A percentile compares a stretch with the other conserved stretches of the same genome.
These are phyloP conservation scores for Trichechus manatus DNA, from an alignment of 2,113 vertebrate genomes.

Conservation along the genomic window DNA sequence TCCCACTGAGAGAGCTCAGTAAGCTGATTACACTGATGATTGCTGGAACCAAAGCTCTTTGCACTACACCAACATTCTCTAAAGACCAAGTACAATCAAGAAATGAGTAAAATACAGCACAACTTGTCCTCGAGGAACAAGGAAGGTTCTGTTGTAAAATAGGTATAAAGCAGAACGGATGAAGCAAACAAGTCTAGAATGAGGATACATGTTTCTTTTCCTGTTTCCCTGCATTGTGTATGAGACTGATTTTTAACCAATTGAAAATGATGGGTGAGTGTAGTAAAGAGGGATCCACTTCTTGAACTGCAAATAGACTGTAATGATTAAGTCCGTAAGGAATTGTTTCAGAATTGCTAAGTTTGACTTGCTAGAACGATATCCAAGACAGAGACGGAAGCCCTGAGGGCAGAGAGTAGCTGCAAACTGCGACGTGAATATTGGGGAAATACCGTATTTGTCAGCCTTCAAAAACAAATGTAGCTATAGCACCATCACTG, in stretches of 20 bases:
- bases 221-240: not conserved
- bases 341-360: not conserved
- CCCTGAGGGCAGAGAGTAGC: not conserved
- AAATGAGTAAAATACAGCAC: not conserved
- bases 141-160: not conserved
- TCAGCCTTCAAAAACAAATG: not conserved
- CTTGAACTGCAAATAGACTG: not conserved
- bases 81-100: not conserved
- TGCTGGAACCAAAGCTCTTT: not conserved
- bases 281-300: not conserved
- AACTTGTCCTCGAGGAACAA: not conserved
- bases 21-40: not conserved
- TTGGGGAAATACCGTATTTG: not conserved
- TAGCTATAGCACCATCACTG: not conserved
- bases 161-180: not conserved
- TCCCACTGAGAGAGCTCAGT: not conserved
- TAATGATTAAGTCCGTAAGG: not conserved
- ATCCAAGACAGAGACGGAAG: not conserved
- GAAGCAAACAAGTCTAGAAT: not conserved
- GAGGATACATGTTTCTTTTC: not conserved
- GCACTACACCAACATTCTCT: not conserved
- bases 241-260: not conserved
- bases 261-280: conserved; percentile 1
- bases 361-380: not conserved
- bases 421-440: not conserved